A percentile compares a stretch with the other conserved stretches of the same genome.
phyloP scores from a whole-genome alignment of 2,888 invertebrate species.

The Leptodirus hochenwartii region DNA sequence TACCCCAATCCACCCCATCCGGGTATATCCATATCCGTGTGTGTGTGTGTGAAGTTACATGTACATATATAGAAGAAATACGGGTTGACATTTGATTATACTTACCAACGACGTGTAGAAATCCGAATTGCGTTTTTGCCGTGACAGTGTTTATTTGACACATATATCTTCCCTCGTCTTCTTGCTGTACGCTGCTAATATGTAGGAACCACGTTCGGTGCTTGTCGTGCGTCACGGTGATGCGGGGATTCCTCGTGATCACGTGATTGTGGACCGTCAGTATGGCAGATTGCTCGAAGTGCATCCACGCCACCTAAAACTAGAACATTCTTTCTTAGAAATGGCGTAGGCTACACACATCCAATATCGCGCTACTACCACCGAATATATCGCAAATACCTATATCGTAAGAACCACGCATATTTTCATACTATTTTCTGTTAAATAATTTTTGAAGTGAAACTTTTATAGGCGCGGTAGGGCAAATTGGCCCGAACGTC shows the following conservation, averaged over 20 bases:
- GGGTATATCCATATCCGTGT: slow-evolving; percentile 3
- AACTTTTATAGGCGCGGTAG: no score
- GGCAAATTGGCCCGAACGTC: no score
- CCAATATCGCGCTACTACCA: no score
- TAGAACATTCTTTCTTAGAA: no score
- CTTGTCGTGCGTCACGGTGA: slow-evolving; percentile 82
- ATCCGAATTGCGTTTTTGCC: slow-evolving; percentile 84
- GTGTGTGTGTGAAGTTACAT: no score
- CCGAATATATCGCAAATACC: no score
- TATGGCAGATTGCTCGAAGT: slow-evolving; percentile 85
- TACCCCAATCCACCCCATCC: no score
- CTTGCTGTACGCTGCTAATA: slow-evolving; percentile 80
- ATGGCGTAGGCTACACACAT: no score
- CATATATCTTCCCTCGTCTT: slow-evolving; percentile 85
- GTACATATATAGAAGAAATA: slow-evolving; percentile 4
- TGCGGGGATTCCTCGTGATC: slow-evolving; percentile 81
- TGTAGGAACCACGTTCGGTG: slow-evolving; percentile 87
- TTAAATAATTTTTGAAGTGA: no score
- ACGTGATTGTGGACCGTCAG: slow-evolving; percentile 87
- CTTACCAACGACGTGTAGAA: slow-evolving; percentile 83
- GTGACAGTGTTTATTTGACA: slow-evolving; percentile 87
- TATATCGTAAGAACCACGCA: no score
- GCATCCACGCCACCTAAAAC: slow-evolving; percentile 87
- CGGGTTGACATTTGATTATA: slow-evolving; percentile 10
- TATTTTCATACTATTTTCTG: no score